Evolutionary conservation across 2,113 vertebrate genomes (phyloP).

Genomic region (Alligator mississippiensis): DNA sequence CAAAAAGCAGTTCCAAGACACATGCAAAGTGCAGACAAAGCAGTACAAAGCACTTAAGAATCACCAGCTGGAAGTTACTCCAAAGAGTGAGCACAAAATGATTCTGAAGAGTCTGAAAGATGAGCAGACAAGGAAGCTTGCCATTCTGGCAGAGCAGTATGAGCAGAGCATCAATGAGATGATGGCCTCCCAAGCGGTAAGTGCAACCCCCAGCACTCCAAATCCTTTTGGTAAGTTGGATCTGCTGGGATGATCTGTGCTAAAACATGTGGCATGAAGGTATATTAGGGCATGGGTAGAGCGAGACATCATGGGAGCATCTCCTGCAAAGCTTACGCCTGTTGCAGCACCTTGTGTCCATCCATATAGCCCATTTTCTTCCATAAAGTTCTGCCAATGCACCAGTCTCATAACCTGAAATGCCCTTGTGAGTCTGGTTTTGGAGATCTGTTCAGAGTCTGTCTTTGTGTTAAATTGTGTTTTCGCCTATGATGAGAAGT

Average conservation of each 20-base stretch:
- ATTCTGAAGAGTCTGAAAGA: slow-evolving; percentile 98
- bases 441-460: not conserved
- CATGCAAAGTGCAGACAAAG: slow-evolving; percentile 99
- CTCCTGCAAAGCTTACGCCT: not conserved
- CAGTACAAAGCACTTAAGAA: slow-evolving; percentile 99
- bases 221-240: not conserved
- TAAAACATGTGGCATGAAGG: not conserved
- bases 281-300: not conserved
- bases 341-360: not conserved
- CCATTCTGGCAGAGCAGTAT: slow-evolving; percentile 98
- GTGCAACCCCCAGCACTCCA: not conserved
- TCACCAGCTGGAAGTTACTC: slow-evolving; percentile 98
- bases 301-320: not conserved
- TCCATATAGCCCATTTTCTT: not conserved
- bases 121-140: slow-evolving; percentile 98
- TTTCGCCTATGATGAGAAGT: not conserved
- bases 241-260: not conserved
- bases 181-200: slow-evolving; percentile 99
- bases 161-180: slow-evolving; percentile 99
- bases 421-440: not conserved
- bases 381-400: not conserved
- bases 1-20: slow-evolving; percentile 99
- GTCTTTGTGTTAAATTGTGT: not conserved
- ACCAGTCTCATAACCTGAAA: not conserved
- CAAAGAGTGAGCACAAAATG: slow-evolving; percentile 98